Evolutionary conservation across 2,888 invertebrate species (phyloP), one percentile per base, ranked within the genome.

Genomic region (Nyleta sp.): DNA sequence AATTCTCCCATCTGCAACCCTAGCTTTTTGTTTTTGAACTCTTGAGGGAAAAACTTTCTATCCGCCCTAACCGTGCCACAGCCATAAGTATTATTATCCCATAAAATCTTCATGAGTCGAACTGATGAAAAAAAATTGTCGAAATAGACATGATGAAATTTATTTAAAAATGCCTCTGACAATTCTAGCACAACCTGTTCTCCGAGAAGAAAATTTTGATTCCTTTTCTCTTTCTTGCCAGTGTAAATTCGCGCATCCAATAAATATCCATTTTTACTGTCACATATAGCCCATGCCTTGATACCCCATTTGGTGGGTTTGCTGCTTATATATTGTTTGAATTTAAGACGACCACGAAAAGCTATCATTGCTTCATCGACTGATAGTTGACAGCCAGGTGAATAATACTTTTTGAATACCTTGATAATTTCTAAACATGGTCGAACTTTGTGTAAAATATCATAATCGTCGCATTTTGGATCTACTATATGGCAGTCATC

Each of bases 331-430:
- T 28, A 50, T 50, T 50, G 28, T 50, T 50, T 50, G 11, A 50
- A 28, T 6, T 13, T 2, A 8, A 28, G 15, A 24, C 50, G 13
- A 24, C 35, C 35, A 11, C n/a, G 5, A 15, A 35, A 53, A 38
- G 38, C 40, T 22, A 57, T 40, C 57, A 57, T 57, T 13, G 22
- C 57, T 24, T 57, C 57, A 8, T 57, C 40, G 2, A 64, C 28
- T 6, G 64, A 38, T 2, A 64, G 11, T 33, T 64, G 2, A 10
- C 38, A 13, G n/a, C 17, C 28, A 2, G 38, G 64, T 24, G 8
- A 7, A 40, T 50, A 64, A 64, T 24, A 15, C 2, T 50, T n/a
- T 38, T 48, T 35, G 38, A 50, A 64, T 40, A 15, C 1, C 3
- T 50, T n/a, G 11, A 46, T 46, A n/a, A 46, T n/a, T n/a, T 46